Evolutionary conservation across 2,113 vertebrate genomes (phyloP).

Genomic region (Psittacula cyanocephala): DNA sequence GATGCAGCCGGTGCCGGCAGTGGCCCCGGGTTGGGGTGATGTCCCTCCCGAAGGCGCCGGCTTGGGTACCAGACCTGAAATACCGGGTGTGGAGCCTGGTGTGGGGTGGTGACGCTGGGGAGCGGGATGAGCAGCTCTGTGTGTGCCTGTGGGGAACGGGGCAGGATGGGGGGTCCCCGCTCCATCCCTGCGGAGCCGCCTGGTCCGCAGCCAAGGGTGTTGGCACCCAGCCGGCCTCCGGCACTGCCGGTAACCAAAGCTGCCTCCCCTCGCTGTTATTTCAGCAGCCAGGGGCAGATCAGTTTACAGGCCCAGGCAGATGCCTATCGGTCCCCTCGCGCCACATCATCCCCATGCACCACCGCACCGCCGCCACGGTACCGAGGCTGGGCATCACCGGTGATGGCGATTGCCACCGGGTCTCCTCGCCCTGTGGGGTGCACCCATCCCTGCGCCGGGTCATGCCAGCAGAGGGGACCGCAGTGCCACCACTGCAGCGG

Average conservation of each 20-base stretch:
- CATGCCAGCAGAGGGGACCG: neutral
- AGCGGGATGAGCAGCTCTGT: constrained; percentile 8
- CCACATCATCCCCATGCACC: neutral
- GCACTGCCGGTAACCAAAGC: constrained; percentile 51
- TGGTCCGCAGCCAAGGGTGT: constrained; percentile 16
- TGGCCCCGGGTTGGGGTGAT: constrained; percentile 15
- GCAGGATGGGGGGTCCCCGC: neutral
- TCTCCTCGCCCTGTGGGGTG: neutral
- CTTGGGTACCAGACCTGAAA: constrained; percentile 55
- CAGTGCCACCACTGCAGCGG: neutral
- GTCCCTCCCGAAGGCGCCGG: constrained; percentile 7
- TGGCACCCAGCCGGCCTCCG: constrained; percentile 39
- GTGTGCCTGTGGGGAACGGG: neutral
- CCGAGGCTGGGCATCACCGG: accelerated
- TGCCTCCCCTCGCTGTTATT: constrained; percentile 53
- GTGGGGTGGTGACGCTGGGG: neutral
- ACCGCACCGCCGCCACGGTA: neutral
- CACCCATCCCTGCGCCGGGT: accelerated
- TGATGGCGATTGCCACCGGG: neutral
- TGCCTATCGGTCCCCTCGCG: constrained; percentile 29
- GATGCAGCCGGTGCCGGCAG: neutral
- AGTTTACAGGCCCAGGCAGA: constrained; percentile 36
- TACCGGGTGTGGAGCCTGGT: neutral
- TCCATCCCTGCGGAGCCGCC: neutral
- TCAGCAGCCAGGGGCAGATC: constrained; percentile 57